Evolutionary conservation across 2,888 invertebrate species (phyloP), one percentile per base, ranked within the genome.

Genomic region (Drosophila nigricruria): DNA sequence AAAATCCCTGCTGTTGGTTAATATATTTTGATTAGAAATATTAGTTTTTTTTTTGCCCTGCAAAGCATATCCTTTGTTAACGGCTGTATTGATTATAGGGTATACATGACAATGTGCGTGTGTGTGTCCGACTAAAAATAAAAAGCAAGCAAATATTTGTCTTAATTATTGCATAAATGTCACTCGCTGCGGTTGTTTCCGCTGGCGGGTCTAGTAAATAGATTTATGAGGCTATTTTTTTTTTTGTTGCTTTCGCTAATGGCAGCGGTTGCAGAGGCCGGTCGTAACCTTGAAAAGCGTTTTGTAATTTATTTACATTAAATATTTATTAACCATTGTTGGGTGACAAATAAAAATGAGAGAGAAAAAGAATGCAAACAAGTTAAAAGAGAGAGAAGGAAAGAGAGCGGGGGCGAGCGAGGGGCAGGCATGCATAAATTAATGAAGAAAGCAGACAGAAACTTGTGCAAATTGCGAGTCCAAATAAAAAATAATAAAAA

Each of bases 261-360:
- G 57, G 63, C 34, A 62, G 25, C 42, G 42, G 42, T 65, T 68
- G 62, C 65, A 64, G 63, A 45, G 43, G 68, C 53, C 71, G 69
- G 67, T 56, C 66, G 72, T 74, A 85, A 89, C 85, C 85, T 85
- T 85, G 85, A 89, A 85, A 85, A 88, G 73, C 71, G 70, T 79
- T 89, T 85, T 73, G 75, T 79, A 88, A 88, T 89, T 85, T 85
- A 85, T 89, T 85, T 85, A 47, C 88, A 89, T 85, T 79, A 85
- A 85, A 76, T 79, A 85, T 85, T 85, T 77, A 85, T 67, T 72
- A 70, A 84, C 76, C 74, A 86, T 83, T 87, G 84, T 78, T 73
- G 66, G 66, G 67, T 27, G 88, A 85, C 82, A 81, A 77, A 81
- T 66, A 81, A 87, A 81, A 77, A 73, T 52, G 68, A 14, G 53